Conservation (phyloP, 2,797 vertebrate species). For the Pangasius larnaudii region DNA sequence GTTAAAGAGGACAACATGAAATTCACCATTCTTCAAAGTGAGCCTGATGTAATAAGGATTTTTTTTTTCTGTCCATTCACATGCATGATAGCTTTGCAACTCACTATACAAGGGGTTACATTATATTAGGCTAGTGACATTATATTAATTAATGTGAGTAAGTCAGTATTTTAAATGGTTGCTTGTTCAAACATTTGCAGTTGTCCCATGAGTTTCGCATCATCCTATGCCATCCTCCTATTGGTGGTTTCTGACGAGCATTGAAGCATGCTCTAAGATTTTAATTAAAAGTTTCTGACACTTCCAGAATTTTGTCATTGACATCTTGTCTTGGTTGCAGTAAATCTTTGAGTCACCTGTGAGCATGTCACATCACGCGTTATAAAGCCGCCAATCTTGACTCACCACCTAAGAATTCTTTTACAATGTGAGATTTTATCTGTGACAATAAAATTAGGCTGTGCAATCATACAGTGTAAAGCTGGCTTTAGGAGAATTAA, state of each 20-base stretch:
- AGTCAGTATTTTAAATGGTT: background rate
- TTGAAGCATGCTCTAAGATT: background rate
- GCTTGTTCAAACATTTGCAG: background rate
- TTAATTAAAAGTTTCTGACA: background rate
- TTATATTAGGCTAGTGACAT: background rate
- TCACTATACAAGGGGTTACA: background rate
- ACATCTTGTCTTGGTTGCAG: background rate
- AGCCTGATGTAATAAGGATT: background rate
- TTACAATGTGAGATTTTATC: background rate
- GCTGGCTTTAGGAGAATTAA: background rate
- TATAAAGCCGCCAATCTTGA: background rate
- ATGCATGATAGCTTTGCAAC: background rate
- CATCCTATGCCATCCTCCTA: background rate
- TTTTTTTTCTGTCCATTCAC: background rate
- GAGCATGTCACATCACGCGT: no score
- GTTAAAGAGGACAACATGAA: no score
- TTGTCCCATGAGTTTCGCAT: background rate
- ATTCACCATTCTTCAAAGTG: background rate
- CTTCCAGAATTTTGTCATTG: background rate
- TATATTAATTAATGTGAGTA: background rate
- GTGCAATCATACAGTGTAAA: background rate
- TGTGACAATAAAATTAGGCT: background rate
- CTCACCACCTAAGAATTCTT: background rate
- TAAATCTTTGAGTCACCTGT: background rate
- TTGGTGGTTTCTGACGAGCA: background rate